phyloP scores from a whole-genome alignment of 2,797 vertebrate species.

The Hapalemur alaotrensis region DNA sequence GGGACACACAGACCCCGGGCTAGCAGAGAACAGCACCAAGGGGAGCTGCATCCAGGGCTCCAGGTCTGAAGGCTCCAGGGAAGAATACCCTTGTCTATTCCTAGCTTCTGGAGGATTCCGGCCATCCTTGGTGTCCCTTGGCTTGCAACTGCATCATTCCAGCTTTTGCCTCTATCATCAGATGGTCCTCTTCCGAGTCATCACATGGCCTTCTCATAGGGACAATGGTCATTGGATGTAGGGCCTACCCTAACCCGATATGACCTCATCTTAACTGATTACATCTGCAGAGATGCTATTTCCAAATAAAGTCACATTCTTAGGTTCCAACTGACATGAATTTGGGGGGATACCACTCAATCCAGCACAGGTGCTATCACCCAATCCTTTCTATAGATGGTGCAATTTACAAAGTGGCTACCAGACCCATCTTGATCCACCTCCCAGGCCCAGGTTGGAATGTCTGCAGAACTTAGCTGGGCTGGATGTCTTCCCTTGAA shows the following conservation, averaged over 20 bases:
- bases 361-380: background rate
- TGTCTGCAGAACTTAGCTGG: background rate
- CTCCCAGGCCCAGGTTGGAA: background rate
- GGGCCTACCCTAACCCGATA: background rate
- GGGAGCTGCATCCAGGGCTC: rapidly evolving
- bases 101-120: background rate
- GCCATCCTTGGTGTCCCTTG: background rate
- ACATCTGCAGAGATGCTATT: background rate
- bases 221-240: background rate
- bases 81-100: background rate
- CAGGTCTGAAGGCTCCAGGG: too few species aligned
- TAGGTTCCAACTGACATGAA: background rate
- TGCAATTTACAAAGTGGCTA: background rate
- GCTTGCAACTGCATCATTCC: background rate
- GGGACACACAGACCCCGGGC: background rate
- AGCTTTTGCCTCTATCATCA: background rate
- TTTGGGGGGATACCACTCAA: background rate
- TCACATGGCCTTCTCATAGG: background rate
- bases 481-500: background rate
- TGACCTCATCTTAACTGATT: background rate
- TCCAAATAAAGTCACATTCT: background rate
- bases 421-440: background rate
- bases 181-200: background rate
- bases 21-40: background rate
- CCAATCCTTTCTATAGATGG: background rate